Evolutionary conservation across 1,140 invertebrate genomes (phyloP), one percentile per base, ranked within the genome.

Genomic region (Neomicropteryx cornuta): DNA sequence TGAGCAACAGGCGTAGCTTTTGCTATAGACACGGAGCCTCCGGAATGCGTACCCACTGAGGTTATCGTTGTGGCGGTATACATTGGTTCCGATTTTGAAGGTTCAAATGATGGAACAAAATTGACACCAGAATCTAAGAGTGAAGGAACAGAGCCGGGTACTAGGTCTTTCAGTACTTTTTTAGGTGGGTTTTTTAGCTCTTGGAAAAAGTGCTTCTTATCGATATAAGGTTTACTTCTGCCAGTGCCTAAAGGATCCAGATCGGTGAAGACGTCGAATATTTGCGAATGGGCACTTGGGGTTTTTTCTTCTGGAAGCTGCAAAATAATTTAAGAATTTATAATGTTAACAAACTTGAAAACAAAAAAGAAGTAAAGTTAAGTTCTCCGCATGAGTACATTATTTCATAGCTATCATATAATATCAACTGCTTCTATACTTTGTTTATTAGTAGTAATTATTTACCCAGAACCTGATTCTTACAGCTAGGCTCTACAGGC

Each of bases 131-230:
- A 47, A 60, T 52, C 37, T 58, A 62, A 45, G 48, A 65, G 46
- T 38, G 33, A 35, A 62, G 49, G 41, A 49, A 38, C 38, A 57
- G 49, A 47, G 19, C 42, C 13, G 42, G 56, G 59, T 38, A 79
- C 79, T 49, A 91, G 67, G 60, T 90, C 87, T 68, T 90, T 91
- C 30, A 90, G 70, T 14, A 85, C 78, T 68, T 89, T 90, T 70
- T 89, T 89, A 36, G 87, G 85, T 43, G 87, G 87, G 66, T 91
- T 91, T 71, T 91, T 91, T 43, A 92, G 70, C 53, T 91, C 84
- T 68, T 89, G 84, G 72, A 94, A 94, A 67, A 94, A 93, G 59
- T 90, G 86, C 73, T 91, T 91, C 66, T 90, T 90, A 72, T 94
- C 88, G 49, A 93, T 76, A 68, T 90, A 93, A 30, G 89, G 88